Evolutionary conservation across 2,888 invertebrate genomes (phyloP), one percentile per base, ranked within the genome.

Genomic region (Drosophila antonietae): DNA sequence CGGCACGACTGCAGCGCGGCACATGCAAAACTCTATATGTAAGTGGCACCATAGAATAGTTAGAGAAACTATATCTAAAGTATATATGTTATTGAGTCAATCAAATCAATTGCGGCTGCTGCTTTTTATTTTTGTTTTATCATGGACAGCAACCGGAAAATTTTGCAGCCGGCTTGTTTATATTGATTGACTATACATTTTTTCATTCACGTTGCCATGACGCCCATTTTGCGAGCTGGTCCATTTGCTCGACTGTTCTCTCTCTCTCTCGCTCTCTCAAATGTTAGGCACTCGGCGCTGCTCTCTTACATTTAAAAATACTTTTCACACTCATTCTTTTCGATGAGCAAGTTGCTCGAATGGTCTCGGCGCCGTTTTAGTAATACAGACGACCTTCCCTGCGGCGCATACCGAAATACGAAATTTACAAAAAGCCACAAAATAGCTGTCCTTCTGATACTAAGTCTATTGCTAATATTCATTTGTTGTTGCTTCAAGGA

Each of bases 1-100:
- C 94, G 81, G 94, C 94, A 72, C 95, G 95, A 51, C 94, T 95
- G 53, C 93, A 94, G 84, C 92, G 95, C 90, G 94, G 95, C 88
- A 66, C 76, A 20, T 93, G 94, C 90, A 94, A 92, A 75, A 94
- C 94, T 89, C 83, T 93, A 55, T 92, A 91, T 79, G 93, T 93
- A 87, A 91, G 89, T 20, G 6, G 8, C 20, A 15, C 39, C 28
- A 12, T n/a, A 49, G 8, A 15, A 28, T 39, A 39, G 3, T 5
- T n/a, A 23, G n/a, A 10, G n/a, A 31, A 31, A 49, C 8, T 9
- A 28, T 4, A 7, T 2, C 3, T 4, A 4, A 20, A 12, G 20
- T 41, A 12, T 47, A 28, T 47, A 47, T 47, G 23, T 28, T 47
- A 15, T 15, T 28, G 15, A 28, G 28, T 15, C 8, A 15, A 23